phyloP scores from a whole-genome alignment of 2,797 vertebrate species.

The Mus minutoides region DNA sequence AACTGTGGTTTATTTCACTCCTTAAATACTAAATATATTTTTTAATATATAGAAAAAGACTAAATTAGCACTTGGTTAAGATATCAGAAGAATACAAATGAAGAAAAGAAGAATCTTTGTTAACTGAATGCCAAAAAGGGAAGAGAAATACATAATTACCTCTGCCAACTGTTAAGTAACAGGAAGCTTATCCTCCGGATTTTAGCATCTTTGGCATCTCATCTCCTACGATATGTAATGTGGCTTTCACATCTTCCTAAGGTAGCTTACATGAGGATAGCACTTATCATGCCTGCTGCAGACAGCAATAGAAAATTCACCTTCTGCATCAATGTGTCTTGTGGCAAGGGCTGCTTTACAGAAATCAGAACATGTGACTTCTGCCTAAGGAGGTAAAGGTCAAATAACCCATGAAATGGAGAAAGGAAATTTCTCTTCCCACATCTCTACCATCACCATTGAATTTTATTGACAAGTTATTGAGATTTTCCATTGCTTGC shows the following conservation, averaged over 20 bases:
- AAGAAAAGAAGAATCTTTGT: not conserved
- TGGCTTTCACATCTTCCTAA: not conserved
- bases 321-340: not conserved
- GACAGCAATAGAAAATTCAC: not conserved
- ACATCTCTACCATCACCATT: not conserved
- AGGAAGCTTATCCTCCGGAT: not conserved
- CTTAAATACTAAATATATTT: constrained; percentile 23
- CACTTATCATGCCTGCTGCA: not conserved
- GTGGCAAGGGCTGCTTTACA: not conserved
- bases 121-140: not conserved
- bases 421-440: not conserved
- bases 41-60: not conserved
- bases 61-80: constrained; percentile 26
- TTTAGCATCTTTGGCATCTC: not conserved
- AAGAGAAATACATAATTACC: not conserved
- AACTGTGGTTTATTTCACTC: not conserved
- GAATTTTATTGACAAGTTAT: not conserved
- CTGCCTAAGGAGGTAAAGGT: not conserved
- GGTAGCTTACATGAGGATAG: not conserved
- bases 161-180: not conserved
- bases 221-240: not conserved
- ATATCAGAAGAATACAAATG: constrained; percentile 23
- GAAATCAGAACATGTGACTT: constrained; percentile 9
- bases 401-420: not conserved
- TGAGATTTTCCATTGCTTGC: not conserved